A percentile compares a stretch with the other conserved stretches of the same genome.
Evolutionary conservation across 2,113 vertebrate genomes (phyloP).

Genomic region (Seriola dumerili): DNA sequence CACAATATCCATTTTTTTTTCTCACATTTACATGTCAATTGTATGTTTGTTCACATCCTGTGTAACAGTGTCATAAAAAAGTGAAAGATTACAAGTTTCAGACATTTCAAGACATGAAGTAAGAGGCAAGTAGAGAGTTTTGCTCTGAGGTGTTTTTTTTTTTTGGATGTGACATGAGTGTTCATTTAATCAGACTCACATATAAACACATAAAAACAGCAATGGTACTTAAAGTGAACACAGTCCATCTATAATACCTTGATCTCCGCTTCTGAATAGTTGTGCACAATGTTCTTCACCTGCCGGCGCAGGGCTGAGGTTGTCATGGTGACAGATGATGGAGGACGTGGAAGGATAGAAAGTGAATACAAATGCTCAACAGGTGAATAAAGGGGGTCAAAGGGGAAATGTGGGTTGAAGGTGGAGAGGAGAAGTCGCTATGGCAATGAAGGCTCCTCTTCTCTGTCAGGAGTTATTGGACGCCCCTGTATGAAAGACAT

Average conservation of each 20-base stretch:
- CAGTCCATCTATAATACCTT: constrained; percentile 84
- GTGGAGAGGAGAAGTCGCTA: constrained; percentile 44
- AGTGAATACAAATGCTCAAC: constrained; percentile 35
- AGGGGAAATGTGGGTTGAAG: constrained; percentile 12
- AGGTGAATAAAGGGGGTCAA: constrained; percentile 28
- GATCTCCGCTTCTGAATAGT: constrained; percentile 96
- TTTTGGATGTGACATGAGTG: background rate
- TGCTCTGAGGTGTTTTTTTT: background rate
- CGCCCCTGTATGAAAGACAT: constrained; percentile 53
- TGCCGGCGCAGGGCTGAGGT: constrained; percentile 95
- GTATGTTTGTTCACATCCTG: background rate
- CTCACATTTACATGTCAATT: background rate
- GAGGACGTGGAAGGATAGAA: constrained; percentile 37
- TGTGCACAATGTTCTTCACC: constrained; percentile 98
- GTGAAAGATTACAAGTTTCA: background rate
- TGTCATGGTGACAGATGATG: constrained; percentile 88
- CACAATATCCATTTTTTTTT: background rate
- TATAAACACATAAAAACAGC: background rate
- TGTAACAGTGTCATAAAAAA: background rate
- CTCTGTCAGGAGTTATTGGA: constrained; percentile 52
- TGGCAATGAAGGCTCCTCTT: constrained; percentile 53
- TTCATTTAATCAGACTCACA: background rate
- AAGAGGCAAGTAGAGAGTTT: background rate
- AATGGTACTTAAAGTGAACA: background rate
- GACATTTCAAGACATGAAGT: background rate